Evolutionary conservation across 2,113 vertebrate genomes (phyloP), one percentile per base, ranked within the genome.

Genomic region (Origma solitaria): DNA sequence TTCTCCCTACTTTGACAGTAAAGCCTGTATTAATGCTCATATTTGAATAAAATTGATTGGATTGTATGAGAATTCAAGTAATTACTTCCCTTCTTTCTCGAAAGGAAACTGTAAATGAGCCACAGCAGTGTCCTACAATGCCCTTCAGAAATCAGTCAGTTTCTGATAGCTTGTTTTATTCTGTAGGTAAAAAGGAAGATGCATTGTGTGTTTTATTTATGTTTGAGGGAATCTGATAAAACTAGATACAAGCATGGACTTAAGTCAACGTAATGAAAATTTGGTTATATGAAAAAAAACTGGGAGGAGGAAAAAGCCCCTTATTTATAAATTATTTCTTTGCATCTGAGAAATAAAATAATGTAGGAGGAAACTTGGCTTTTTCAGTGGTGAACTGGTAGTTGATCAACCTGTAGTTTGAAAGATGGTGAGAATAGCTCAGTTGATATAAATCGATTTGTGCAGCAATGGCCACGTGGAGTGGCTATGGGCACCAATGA

Each of bases 381-480:
- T 90, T 88, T 24, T 57, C 6, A 38, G 22, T 44, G 24, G 15
- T 62, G 19, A 82, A 13, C 33, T 53, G 11, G 3, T 45, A 69
- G 58, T 16, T 65, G 75, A 66, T 42, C n/a, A 78, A 3, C 15
- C 4, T 4, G 6, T 70, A 33, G 8, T 73, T 69, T 47, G 61
- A 57, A 66, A 58, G 15, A 9, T 30, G 27, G 6, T 53, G 42
- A 80, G 33, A 83, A 37, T 15, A 58, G 38, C 8, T 45, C 2
- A 10, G 31, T 56, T 68, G 15, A 24, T 72, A 2, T 51, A 22
- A 51, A 17, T 64, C 16, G 23, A 33, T 75, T 1, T 3, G 27
- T 69, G 33, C 37, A 83, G 24, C 33, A 30, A 0, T 1, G 5
- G 38, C 42, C 31, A 3, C 0, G 0, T 40, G 47, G 33, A 53